Conservation (phyloP, 2,797 vertebrate genomes). For the Sebastes kiyomatsui region DNA sequence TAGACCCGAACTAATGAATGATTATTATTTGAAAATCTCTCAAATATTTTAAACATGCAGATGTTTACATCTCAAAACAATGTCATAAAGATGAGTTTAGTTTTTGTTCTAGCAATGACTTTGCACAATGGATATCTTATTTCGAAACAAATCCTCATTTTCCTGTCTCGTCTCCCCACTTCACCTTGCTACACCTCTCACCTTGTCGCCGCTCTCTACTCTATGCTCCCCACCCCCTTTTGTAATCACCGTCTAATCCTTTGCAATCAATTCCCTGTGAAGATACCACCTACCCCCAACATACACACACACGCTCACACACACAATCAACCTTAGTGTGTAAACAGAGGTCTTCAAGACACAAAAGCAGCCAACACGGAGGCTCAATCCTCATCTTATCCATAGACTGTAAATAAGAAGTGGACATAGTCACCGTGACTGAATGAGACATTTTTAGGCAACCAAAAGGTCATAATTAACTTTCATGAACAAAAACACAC, state of each 20-base stretch:
- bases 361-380: slow-evolving; percentile 10
- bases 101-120: not conserved
- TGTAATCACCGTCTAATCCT: slow-evolving; percentile 64
- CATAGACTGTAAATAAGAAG: not conserved
- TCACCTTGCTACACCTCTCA: slow-evolving; percentile 31
- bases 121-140: slow-evolving; percentile 2
- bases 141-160: not conserved
- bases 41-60: not conserved
- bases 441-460: too few relatives aligned
- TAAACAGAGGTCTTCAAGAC: slow-evolving; percentile 22
- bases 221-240: slow-evolving; percentile 4
- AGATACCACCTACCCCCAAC: slow-evolving; percentile 17
- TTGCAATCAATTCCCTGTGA: slow-evolving; percentile 53
- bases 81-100: not conserved
- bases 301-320: not conserved
- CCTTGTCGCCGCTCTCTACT: slow-evolving; percentile 3
- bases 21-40: not conserved
- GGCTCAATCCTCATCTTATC: not conserved
- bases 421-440: too few relatives aligned
- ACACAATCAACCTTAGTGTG: not conserved
- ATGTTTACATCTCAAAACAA: not conserved
- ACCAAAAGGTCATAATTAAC: too few relatives aligned
- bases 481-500: too few relatives aligned
- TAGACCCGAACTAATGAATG: too few relatives aligned
- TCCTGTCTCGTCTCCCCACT: not conserved